These are phyloP conservation scores for Knipowitschia caucasica DNA, from an alignment of 2,797 vertebrate species.

Conservation along the genomic window DNA sequence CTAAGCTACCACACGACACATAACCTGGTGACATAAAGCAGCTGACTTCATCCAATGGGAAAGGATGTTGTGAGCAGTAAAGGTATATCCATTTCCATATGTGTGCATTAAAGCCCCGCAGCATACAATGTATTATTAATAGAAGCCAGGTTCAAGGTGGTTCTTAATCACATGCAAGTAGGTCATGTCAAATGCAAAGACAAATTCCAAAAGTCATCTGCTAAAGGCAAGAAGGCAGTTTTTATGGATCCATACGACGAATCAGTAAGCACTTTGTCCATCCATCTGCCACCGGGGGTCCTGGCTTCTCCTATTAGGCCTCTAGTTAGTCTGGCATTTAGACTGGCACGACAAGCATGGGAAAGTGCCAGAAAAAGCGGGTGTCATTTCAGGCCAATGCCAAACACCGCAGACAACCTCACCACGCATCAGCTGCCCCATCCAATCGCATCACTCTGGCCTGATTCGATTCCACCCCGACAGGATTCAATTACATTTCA, in stretches of 20 bases:
- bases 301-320: constrained; percentile 53
- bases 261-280: constrained; percentile 20
- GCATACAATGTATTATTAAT: constrained; percentile 12
- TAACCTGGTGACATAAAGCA: not conserved
- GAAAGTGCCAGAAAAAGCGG: constrained; percentile 42
- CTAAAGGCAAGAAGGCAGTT: not conserved
- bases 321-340: constrained; percentile 63
- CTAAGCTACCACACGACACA: not conserved
- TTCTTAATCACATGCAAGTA: constrained; percentile 47
- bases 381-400: constrained; percentile 34
- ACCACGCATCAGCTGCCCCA: constrained; percentile 56
- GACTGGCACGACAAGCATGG: constrained; percentile 52
- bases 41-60: not conserved
- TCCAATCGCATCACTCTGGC: constrained; percentile 61
- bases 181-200: constrained; percentile 35
- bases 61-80: not conserved
- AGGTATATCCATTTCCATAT: constrained; percentile 9
- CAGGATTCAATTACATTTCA: constrained; percentile 72
- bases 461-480: constrained; percentile 63
- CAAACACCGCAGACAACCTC: constrained; percentile 34
- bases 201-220: not conserved
- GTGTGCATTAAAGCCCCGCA: not conserved
- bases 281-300: constrained; percentile 39
- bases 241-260: constrained; percentile 11
- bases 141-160: constrained; percentile 10